Base-by-base conservation (phyloP, 2,113 vertebrate species). In the Oncorhynchus tshawytscha region DNA sequence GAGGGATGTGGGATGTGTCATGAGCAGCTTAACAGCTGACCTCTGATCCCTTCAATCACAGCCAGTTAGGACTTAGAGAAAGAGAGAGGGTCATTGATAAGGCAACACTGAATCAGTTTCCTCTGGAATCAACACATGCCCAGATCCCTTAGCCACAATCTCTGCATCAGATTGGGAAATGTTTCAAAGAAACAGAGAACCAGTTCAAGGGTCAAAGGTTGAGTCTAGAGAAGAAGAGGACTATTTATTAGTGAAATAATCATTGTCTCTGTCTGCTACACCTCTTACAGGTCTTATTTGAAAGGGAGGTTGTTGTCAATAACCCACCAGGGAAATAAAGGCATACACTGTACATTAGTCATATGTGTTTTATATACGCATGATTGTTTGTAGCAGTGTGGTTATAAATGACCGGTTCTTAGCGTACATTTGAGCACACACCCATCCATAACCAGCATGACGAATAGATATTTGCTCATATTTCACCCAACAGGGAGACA, bases 381-480 rank as follows among this genome's bases (percentile, higher is more conserved):
- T 49, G 72, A 34, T n/a, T 64, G 72, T 27, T 15, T 9, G 11
- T 39, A 22, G 27, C 57, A 64, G n/a, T 73, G 72, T 64, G 11
- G 20, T 74, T 45, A 29, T 54, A 66, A 74, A 51, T n/a, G 48
- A 75, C 15, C 65, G 6, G 48, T 31, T 75, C 51, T 57, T 27
- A 34, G 31, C 8, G 3, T 45, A 68, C 27, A 16, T 68, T 20
- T 68, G 15, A 39, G 20, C 45, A 70, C 68, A 70, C 68, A 49
- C 24, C 45, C 51, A 67, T 75, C 67, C 65, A 75, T 54, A 31
- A 29, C 9, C 45, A 34, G 25, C 39, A 18, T 54, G 24, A 75
- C 45, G 18, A 66, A 39, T 34, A 48, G n/a, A 62, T 20, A 59
- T 57, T 22, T 29, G 65, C 39, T 77, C 39, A 72, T 76, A 59